Percentiles rank a stretch among this genome's conserved stretches.
Evolutionary conservation across 2,888 invertebrate species (phyloP).

Genomic region (Cerastoderma edule): DNA sequence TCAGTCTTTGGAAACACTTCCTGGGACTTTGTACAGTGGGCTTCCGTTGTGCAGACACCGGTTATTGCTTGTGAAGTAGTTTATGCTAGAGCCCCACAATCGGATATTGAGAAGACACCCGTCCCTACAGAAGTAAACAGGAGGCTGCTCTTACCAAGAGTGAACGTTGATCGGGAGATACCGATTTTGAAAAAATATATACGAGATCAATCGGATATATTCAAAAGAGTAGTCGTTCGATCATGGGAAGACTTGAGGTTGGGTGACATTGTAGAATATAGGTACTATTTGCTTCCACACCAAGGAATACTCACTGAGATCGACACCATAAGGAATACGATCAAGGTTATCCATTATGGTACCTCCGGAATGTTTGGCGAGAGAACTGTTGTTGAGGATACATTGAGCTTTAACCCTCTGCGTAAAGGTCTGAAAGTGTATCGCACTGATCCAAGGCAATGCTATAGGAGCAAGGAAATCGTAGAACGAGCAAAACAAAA

Average conservation of each 20-base stretch:
- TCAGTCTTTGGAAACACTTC: conserved; percentile 22
- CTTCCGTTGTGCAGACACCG: conserved; percentile 34
- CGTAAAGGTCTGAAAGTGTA: conserved; percentile 24
- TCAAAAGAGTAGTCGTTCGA: conserved; percentile 22
- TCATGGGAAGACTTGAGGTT: conserved; percentile 31
- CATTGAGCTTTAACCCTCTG: not conserved
- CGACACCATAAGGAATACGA: not conserved
- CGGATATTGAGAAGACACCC: no score
- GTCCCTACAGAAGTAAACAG: not conserved
- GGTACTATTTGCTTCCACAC: conserved; percentile 14
- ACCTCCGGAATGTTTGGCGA: conserved; percentile 11
- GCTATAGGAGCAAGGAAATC: conserved; percentile 19
- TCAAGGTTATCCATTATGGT: conserved; percentile 35
- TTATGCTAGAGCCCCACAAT: not conserved
- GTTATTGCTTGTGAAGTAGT: no score
- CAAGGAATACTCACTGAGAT: conserved; percentile 31
- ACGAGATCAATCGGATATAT: conserved; percentile 12
- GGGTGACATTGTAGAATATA: conserved; percentile 32
- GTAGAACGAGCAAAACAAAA: conserved; percentile 29
- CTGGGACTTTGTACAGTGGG: conserved; percentile 41
- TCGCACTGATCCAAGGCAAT: conserved; percentile 20
- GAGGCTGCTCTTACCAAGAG: conserved; percentile 20
- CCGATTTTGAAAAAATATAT: no score
- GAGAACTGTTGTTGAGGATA: conserved; percentile 14
- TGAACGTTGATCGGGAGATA: no score